Percentiles rank a stretch among this genome's conserved stretches.
These are phyloP conservation scores for Aphelocoma californica DNA, from an alignment of 2,797 vertebrate genomes.

Conservation along the genomic window DNA sequence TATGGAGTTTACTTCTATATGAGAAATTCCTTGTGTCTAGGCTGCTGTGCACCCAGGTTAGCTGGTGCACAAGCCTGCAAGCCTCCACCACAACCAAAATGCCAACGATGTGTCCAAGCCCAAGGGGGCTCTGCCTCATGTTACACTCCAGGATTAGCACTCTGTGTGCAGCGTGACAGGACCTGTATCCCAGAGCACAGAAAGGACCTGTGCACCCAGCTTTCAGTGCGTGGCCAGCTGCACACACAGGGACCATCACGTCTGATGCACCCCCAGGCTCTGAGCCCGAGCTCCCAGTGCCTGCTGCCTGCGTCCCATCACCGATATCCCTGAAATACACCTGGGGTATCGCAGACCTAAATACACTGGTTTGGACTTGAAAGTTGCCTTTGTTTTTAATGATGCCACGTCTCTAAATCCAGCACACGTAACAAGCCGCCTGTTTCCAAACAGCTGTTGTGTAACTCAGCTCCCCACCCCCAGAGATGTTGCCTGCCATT, in stretches of 20 bases:
- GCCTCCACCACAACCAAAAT: background rate
- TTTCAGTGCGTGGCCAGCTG: rapidly evolving
- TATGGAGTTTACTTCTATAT: background rate
- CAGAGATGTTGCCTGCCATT: background rate
- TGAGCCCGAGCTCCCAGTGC: background rate
- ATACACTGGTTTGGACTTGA: slow-evolving; percentile 4
- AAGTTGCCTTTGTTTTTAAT: slow-evolving; percentile 49
- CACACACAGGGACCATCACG: background rate
- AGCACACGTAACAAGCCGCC: background rate
- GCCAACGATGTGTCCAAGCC: background rate
- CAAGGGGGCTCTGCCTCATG: background rate
- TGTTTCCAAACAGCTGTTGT: slow-evolving; percentile 57
- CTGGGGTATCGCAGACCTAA: slow-evolving; percentile 6
- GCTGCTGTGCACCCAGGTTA: background rate
- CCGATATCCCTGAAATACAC: background rate
- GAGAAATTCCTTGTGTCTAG: background rate
- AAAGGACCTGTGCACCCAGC: rapidly evolving
- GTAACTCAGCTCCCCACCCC: slow-evolving; percentile 12
- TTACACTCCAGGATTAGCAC: background rate
- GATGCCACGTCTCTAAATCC: slow-evolving; percentile 22
- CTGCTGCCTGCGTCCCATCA: background rate
- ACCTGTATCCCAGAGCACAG: background rate
- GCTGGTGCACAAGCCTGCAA: background rate
- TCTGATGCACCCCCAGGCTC: background rate
- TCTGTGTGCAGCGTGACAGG: background rate